phyloP scores from a whole-genome alignment of 2,797 vertebrate species.

The Periparus ater region DNA sequence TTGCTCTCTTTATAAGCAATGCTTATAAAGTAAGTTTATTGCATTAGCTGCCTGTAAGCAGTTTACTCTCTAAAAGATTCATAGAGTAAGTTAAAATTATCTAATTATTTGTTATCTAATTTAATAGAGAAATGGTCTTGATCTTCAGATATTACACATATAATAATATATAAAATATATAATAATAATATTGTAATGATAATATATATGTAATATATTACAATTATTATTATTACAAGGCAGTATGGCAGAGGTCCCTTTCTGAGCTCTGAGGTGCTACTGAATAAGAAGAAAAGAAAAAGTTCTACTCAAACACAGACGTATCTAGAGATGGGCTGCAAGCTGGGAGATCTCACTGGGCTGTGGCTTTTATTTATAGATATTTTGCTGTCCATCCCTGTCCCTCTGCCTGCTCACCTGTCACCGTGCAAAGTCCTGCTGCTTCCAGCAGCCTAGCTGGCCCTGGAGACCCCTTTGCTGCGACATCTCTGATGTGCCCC shows the following conservation, averaged over 20 bases:
- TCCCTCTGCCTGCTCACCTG: neutral
- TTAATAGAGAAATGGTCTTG: conserved; percentile 57
- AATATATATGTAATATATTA: too few relatives aligned
- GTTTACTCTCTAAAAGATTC: conserved; percentile 64
- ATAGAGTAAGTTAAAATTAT: conserved; percentile 64
- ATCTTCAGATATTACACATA: conserved; percentile 6
- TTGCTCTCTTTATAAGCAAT: neutral
- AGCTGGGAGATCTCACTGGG: neutral
- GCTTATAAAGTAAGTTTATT: conserved; percentile 64
- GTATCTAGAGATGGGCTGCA: neutral
- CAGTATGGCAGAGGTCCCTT: neutral
- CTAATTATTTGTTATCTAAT: conserved; percentile 69
- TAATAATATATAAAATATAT: too few relatives aligned
- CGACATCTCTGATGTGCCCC: neutral
- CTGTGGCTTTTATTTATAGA: neutral
- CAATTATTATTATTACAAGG: neutral
- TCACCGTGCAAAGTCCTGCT: neutral
- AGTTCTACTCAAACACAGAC: neutral
- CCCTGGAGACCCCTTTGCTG: neutral
- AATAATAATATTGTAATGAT: too few relatives aligned
- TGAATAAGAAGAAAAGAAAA: neutral
- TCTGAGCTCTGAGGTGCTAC: neutral
- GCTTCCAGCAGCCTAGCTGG: neutral
- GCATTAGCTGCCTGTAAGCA: conserved; percentile 64
- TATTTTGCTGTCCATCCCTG: neutral